These are phyloP conservation scores for Henicopernis longicauda DNA, from an alignment of 2,113 vertebrate species.

Conservation along the genomic window DNA sequence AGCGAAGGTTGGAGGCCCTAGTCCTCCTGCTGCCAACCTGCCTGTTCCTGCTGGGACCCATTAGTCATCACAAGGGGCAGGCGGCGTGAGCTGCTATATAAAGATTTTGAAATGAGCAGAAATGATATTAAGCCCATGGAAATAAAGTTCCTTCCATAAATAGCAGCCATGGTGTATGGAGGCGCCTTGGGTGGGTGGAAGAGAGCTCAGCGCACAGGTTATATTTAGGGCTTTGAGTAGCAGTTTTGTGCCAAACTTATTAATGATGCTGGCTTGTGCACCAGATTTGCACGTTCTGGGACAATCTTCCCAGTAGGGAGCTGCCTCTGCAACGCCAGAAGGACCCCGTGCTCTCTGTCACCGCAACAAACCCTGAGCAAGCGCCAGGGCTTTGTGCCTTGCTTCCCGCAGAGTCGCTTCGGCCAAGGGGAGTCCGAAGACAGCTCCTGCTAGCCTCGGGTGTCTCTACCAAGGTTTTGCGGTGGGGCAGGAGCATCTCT, in stretches of 20 bases:
- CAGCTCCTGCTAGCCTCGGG: background rate
- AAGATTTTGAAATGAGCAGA: conserved; percentile 54
- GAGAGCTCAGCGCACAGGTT: conserved; percentile 42
- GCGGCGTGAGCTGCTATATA: background rate
- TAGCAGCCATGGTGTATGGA: conserved; percentile 39
- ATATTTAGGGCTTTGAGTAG: conserved; percentile 65
- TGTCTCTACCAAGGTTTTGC: background rate
- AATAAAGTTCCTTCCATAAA: conserved; percentile 64
- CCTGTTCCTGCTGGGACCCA: conserved; percentile 19
- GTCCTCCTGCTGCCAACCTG: background rate
- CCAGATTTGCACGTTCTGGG: conserved; percentile 32
- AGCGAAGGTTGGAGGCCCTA: background rate
- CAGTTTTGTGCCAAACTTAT: conserved; percentile 33
- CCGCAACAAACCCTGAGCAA: background rate
- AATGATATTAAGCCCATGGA: conserved; percentile 46
- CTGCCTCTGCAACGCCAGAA: background rate
- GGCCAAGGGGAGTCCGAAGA: background rate
- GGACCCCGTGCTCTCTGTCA: background rate
- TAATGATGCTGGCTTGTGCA: conserved; percentile 48
- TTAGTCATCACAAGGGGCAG: conserved; percentile 33
- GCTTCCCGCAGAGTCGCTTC: fast-evolving
- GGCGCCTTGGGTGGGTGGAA: background rate
- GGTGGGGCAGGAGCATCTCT: background rate
- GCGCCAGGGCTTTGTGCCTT: background rate
- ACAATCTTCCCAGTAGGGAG: background rate